Percentiles rank a stretch among this genome's conserved stretches.
Evolutionary conservation across 2,113 vertebrate genomes (phyloP).

Genomic region (Glaucomys volans): DNA sequence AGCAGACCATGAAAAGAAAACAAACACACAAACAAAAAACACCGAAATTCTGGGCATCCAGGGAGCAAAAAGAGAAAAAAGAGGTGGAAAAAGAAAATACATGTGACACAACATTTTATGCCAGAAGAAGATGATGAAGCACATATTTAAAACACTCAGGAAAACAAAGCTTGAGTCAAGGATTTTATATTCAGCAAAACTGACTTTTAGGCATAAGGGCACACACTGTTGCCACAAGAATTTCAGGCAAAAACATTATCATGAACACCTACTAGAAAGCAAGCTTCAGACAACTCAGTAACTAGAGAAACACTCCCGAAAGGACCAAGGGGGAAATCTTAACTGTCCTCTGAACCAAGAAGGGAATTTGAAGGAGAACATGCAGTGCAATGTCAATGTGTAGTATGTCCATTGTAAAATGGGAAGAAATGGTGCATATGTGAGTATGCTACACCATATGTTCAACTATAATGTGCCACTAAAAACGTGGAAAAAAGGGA

Average conservation of each 20-base stretch:
- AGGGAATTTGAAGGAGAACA: background rate
- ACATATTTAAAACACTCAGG: background rate
- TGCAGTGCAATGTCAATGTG: background rate
- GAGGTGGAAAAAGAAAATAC: background rate
- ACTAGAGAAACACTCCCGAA: background rate
- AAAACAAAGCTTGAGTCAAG: background rate
- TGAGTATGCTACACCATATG: too few species aligned
- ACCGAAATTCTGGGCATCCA: too few species aligned
- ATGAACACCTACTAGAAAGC: background rate
- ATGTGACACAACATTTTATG: background rate
- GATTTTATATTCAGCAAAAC: slow-evolving; percentile 1
- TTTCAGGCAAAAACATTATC: background rate
- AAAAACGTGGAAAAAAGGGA: too few species aligned
- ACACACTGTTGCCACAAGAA: background rate
- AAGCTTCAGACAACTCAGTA: background rate
- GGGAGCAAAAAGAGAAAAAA: too few species aligned
- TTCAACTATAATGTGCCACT: too few species aligned
- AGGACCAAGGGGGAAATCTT: background rate
- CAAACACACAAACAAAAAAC: too few species aligned
- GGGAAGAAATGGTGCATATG: background rate
- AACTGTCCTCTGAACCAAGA: background rate
- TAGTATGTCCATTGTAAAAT: background rate
- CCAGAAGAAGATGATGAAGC: slow-evolving; percentile 30
- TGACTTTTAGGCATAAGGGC: background rate
- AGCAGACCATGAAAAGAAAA: background rate